Base-by-base conservation (phyloP, 1,140 invertebrate genomes). In the Asbolus verrucosus region DNA sequence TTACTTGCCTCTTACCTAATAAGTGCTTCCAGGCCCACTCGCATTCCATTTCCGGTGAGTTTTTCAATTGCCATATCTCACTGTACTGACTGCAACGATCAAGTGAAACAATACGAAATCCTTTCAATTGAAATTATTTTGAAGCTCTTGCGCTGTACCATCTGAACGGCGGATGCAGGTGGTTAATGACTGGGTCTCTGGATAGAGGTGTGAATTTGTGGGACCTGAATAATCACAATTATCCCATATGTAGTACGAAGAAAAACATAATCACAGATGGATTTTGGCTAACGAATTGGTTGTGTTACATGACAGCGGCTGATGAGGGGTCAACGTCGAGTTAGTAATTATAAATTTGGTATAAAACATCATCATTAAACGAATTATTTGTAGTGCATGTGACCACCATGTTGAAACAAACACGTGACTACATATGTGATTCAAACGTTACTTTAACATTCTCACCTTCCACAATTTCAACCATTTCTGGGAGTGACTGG, bases 261-360 rank as follows among this genome's bases (percentile, higher is more conserved):
- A 75, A 70, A 24, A 70, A 54, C 50, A 71, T 73, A 4, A 16
- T 78, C 6, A 74, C 71, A 2, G 77, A 78, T 18, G 72, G 65
- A n/a, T 21, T 69, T 65, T 79, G 78, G 77, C 46, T 73, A 9
- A 78, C 67, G 5, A 54, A 77, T 63, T 79, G 78, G 78, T 38
- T 76, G 19, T 41, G 63, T 14, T 41, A 30, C 67, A 19, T 77
- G 1, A 16, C 27, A 9, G 39, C 54, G n/a, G 60, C 21, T 21
- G 76, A 77, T 39, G 75, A 78, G 68, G 63, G 65, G 31, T 71
- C 65, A 14, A 60, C 38, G 19, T 16, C 33, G 41, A 41, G 68
- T 69, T 67, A 67, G 38, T 46, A 8, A 43, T 24, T n/a, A n/a
- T n/a, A n/a, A n/a, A n/a, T n/a, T n/a, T n/a, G n/a, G n/a, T n/a